These are phyloP conservation scores for Willisornis vidua DNA, from an alignment of 2,113 vertebrate species.

Conservation along the genomic window DNA sequence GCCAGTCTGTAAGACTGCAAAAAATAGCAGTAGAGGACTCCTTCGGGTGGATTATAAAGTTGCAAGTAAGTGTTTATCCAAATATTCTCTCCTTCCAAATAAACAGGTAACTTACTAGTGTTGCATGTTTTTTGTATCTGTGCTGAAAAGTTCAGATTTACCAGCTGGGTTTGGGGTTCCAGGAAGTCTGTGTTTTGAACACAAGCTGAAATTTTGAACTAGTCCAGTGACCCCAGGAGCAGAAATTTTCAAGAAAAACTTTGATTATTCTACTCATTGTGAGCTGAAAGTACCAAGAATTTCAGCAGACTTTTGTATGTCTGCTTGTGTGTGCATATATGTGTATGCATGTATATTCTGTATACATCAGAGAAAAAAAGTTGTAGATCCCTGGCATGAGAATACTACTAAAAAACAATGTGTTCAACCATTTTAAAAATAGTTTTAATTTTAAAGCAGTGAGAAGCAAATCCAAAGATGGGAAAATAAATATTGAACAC, in stretches of 20 bases:
- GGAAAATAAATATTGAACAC: background rate
- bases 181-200: background rate
- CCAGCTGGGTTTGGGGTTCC: background rate
- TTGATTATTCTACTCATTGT: background rate
- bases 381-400: fast-evolving
- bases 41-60: background rate
- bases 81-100: background rate
- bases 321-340: too few species aligned
- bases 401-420: background rate
- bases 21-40: background rate
- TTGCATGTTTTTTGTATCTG: background rate
- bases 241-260: background rate
- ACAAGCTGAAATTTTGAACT: background rate
- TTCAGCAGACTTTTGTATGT: background rate
- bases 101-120: background rate
- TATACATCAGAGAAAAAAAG: background rate
- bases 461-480: background rate
- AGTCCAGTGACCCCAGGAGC: background rate
- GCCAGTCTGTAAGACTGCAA: background rate
- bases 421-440: background rate
- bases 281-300: background rate
- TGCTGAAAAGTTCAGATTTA: background rate
- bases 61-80: background rate
- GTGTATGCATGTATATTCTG: fast-evolving
- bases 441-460: background rate